phyloP scores from a whole-genome alignment of 1,140 invertebrate genomes.

The Melanaphis sacchari region DNA sequence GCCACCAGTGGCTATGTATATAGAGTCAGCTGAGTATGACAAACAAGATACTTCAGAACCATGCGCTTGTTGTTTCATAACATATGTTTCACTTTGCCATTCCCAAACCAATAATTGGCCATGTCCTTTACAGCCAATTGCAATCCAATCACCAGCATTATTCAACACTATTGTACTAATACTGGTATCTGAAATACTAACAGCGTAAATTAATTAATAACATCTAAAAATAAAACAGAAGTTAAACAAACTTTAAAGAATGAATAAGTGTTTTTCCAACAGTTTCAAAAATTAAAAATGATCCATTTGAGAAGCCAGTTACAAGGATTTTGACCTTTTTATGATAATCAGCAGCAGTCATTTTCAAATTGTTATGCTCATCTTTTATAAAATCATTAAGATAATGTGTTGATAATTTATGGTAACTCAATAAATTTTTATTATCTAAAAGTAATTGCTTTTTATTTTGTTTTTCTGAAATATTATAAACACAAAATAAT shows the following conservation, averaged over 20 bases:
- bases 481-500: conserved; percentile 26
- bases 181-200: conserved; percentile 78
- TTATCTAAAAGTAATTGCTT: conserved; percentile 60
- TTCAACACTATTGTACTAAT: conserved; percentile 86
- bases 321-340: conserved; percentile 79
- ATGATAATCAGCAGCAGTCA: conserved; percentile 85
- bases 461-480: conserved; percentile 57
- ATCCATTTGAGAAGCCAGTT: conserved; percentile 80
- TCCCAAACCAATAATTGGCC: conserved; percentile 97
- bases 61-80: conserved; percentile 97
- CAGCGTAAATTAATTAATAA: conserved; percentile 59
- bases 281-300: conserved; percentile 91
- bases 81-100: conserved; percentile 98
- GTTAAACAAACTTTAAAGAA: conserved; percentile 72
- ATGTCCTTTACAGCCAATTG: conserved; percentile 80
- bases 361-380: conserved; percentile 67
- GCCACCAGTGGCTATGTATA: conserved; percentile 89
- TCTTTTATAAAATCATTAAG: conserved; percentile 74
- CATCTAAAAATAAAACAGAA: conserved; percentile 51
- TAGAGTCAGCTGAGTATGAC: conserved; percentile 89
- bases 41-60: conserved; percentile 86
- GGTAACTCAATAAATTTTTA: conserved; percentile 71
- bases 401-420: conserved; percentile 74
- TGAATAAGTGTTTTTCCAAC: conserved; percentile 92
- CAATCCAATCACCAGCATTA: conserved; percentile 92